Conservation (phyloP, 2,113 vertebrate genomes). For the Hiodon alosoides region DNA sequence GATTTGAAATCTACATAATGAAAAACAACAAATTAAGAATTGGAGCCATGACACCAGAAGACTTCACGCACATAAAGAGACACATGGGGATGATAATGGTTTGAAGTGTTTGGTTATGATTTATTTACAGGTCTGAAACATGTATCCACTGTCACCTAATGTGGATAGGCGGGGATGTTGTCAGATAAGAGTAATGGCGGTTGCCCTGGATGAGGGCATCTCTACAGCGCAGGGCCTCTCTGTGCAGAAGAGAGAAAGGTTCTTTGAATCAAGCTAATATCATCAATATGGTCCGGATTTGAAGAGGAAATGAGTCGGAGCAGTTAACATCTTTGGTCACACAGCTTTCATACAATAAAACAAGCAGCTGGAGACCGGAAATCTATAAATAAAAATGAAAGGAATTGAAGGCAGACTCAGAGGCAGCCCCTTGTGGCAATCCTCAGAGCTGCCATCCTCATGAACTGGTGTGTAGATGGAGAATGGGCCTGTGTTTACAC, state of each 20-base stretch:
- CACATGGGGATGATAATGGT: too few species aligned
- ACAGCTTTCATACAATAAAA: slow-evolving; percentile 25
- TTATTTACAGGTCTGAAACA: background rate
- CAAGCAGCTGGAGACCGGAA: slow-evolving; percentile 6
- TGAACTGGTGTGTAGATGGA: slow-evolving; percentile 6
- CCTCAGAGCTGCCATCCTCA: slow-evolving; percentile 15
- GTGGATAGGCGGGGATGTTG: background rate
- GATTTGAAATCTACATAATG: background rate
- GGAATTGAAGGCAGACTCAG: background rate
- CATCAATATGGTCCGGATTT: slow-evolving; percentile 28
- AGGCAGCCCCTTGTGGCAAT: background rate
- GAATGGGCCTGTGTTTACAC: background rate
- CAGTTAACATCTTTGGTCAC: slow-evolving; percentile 19
- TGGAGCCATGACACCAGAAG: background rate
- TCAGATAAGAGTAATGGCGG: background rate
- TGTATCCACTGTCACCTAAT: background rate
- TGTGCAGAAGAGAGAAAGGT: slow-evolving; percentile 4
- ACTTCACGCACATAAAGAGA: background rate
- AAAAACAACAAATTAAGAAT: background rate
- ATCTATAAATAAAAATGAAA: background rate
- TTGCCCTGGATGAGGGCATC: background rate
- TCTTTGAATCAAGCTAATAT: background rate
- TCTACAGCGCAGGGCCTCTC: background rate
- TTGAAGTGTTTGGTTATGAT: too few species aligned
- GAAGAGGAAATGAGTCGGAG: slow-evolving; percentile 39